These are phyloP conservation scores for Telmatochromis sp. DNA, from an alignment of 2,113 vertebrate species.

Conservation along the genomic window DNA sequence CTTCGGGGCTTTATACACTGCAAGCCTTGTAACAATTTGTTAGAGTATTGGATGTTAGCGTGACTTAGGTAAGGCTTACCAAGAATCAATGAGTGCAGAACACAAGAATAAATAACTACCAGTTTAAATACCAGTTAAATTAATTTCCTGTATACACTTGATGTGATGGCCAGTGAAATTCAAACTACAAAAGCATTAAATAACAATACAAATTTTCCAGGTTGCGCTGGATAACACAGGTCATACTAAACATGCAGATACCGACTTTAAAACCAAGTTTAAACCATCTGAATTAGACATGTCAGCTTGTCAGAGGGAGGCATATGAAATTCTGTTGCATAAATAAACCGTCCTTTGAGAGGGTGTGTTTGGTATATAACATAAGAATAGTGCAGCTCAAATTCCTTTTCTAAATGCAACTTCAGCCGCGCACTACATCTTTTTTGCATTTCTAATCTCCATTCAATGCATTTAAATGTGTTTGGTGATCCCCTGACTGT, in stretches of 20 bases:
- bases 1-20: neutral
- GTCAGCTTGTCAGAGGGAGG: neutral
- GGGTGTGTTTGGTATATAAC: neutral
- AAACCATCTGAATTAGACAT: neutral
- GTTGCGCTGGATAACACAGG: neutral
- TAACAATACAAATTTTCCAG: neutral
- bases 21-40: neutral
- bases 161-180: neutral
- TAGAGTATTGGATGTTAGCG: neutral
- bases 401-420: neutral
- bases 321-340: neutral
- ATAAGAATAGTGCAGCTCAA: neutral
- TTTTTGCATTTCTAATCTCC: neutral
- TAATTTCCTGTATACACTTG: neutral
- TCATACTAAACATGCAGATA: neutral
- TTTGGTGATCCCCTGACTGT: neutral
- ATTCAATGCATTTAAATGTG: neutral
- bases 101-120: neutral
- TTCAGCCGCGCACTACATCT: neutral
- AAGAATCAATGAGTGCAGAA: neutral
- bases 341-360: neutral
- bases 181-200: neutral
- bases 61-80: neutral
- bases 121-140: neutral
- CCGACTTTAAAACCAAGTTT: neutral